These are phyloP conservation scores for Drosophila subsilvestris DNA, from an alignment of 2,888 invertebrate genomes.

Conservation along the genomic window DNA sequence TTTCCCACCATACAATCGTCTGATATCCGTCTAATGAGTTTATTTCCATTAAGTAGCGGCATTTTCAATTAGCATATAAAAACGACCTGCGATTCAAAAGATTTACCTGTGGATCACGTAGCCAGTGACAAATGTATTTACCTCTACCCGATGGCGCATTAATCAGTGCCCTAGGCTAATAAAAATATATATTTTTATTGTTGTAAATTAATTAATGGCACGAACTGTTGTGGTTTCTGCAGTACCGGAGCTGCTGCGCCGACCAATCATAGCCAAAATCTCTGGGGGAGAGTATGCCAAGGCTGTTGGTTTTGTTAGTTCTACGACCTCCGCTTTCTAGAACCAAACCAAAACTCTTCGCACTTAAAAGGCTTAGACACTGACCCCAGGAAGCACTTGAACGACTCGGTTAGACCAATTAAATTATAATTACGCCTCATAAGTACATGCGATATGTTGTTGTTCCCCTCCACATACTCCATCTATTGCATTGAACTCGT, in stretches of 20 bases:
- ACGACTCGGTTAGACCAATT: constrained; percentile 42
- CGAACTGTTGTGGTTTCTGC: constrained; percentile 47
- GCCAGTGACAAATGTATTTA: constrained; percentile 53
- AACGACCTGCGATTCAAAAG: constrained; percentile 2
- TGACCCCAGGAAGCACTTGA: constrained; percentile 49
- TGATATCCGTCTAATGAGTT: not conserved
- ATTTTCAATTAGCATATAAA: constrained; percentile 31
- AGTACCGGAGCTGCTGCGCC: constrained; percentile 8
- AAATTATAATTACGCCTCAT: constrained; percentile 49
- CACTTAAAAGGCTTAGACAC: constrained; percentile 19
- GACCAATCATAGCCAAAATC: constrained; percentile 33
- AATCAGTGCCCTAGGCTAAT: constrained; percentile 27
- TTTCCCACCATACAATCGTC: constrained; percentile 13
- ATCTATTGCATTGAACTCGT: constrained; percentile 20
- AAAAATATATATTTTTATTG: constrained; percentile 40
- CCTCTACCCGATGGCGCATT: constrained; percentile 21
- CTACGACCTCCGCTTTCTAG: constrained; percentile 12
- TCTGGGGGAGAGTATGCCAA: constrained; percentile 39
- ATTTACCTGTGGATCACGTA: constrained; percentile 41
- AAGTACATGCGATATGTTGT: constrained; percentile 49
- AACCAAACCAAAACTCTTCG: constrained; percentile 1
- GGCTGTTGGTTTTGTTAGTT: constrained; percentile 5
- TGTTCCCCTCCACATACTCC: not conserved
- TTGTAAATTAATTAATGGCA: constrained; percentile 56
- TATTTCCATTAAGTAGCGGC: constrained; percentile 27